Conservation (phyloP, 2,888 invertebrate species). For the Lomographa bimaculata region DNA sequence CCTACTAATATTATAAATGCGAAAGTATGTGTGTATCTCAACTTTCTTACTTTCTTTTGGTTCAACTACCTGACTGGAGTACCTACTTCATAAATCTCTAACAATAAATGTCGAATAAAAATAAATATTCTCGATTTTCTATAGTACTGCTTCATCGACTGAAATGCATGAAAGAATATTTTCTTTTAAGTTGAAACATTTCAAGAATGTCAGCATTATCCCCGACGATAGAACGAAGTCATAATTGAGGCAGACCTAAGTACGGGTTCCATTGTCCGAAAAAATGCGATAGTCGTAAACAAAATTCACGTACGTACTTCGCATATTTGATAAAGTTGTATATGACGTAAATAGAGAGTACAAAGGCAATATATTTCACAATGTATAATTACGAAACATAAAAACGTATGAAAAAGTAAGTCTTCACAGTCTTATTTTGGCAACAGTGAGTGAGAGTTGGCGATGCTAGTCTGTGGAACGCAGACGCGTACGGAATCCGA, state of each 20-base stretch:
- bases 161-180: no score
- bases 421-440: constrained; percentile 46
- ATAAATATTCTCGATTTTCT: no score
- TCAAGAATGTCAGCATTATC: constrained; percentile 39
- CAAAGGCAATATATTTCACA: constrained; percentile 6
- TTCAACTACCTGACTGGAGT: no score
- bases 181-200: no score
- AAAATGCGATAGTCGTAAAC: constrained; percentile 35
- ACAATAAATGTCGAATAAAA: no score
- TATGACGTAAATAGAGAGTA: constrained; percentile 1
- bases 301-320: constrained; percentile 33
- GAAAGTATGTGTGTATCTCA: no score
- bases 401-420: constrained; percentile 54
- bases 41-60: no score
- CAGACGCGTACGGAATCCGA: constrained; percentile 71
- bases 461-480: constrained; percentile 45
- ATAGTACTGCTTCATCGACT: no score
- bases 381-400: constrained; percentile 33
- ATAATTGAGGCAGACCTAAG: constrained; percentile 38
- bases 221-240: constrained; percentile 39
- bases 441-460: constrained; percentile 34
- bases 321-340: constrained; percentile 21
- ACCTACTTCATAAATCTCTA: no score
- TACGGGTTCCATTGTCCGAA: constrained; percentile 39
- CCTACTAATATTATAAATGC: no score